A percentile compares a stretch with the other conserved stretches of the same genome.
phyloP scores from a whole-genome alignment of 1,140 invertebrate species.

The Chironomus striatipennis region DNA sequence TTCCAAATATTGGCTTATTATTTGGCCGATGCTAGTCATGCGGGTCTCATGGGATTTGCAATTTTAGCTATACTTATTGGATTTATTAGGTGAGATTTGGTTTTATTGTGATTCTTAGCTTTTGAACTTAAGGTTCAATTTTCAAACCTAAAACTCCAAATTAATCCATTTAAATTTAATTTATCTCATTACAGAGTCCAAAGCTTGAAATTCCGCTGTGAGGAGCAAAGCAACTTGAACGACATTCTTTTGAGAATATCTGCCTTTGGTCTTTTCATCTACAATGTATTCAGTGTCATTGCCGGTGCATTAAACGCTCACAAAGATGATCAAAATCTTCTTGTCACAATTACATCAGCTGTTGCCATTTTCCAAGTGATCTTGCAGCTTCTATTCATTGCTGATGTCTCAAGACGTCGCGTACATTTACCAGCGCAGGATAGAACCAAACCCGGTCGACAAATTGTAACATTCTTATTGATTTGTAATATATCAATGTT shows the following conservation, averaged over 20 bases:
- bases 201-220: constrained; percentile 76
- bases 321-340: constrained; percentile 73
- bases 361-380: constrained; percentile 80
- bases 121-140: neutral
- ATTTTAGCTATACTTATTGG: constrained; percentile 83
- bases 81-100: constrained; percentile 72
- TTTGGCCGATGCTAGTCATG: constrained; percentile 82
- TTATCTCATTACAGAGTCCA: constrained; percentile 63
- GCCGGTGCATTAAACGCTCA: constrained; percentile 75
- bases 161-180: constrained; percentile 5
- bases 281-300: constrained; percentile 87
- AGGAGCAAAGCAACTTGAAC: constrained; percentile 79
- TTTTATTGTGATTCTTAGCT: no score
- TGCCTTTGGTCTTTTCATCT: constrained; percentile 84
- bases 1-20: constrained; percentile 77
- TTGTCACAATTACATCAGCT: constrained; percentile 81
- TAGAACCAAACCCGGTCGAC: constrained; percentile 85
- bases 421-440: constrained; percentile 87
- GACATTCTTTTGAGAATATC: constrained; percentile 85
- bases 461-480: constrained; percentile 89
- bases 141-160: no score
- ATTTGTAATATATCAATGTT: constrained; percentile 94
- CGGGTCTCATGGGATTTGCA: constrained; percentile 74
- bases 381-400: constrained; percentile 88
- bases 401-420: constrained; percentile 81